Percentiles rank a stretch among this genome's conserved stretches.
These are phyloP conservation scores for Drosophila acutilabella DNA, from an alignment of 2,888 invertebrate species.

Conservation along the genomic window DNA sequence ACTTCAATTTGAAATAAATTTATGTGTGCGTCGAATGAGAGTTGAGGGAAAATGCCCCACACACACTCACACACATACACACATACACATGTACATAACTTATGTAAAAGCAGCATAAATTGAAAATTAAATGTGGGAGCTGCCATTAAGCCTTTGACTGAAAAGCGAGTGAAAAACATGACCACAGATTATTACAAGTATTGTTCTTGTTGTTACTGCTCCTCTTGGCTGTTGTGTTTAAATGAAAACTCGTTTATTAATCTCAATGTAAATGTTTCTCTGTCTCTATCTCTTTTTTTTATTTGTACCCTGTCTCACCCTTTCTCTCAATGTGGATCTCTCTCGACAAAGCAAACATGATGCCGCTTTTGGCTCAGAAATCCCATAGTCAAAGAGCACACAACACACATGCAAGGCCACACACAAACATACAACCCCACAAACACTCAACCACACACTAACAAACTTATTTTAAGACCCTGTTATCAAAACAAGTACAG, in stretches of 20 bases:
- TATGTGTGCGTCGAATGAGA: conserved; percentile 26
- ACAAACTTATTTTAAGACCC: not conserved
- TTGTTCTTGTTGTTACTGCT: conserved; percentile 14
- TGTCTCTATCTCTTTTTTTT: conserved; percentile 6
- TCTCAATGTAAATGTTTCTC: conserved; percentile 21
- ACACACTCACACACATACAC: not conserved
- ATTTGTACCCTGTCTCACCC: not conserved
- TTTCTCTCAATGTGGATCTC: conserved; percentile 6
- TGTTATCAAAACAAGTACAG: not conserved
- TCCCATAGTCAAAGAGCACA: conserved; percentile 34
- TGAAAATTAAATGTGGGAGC: conserved; percentile 60
- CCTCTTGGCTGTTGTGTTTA: conserved; percentile 26
- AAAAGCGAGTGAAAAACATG: conserved; percentile 28
- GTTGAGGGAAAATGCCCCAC: not conserved
- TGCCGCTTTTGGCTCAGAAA: conserved; percentile 18
- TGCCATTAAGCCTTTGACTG: conserved; percentile 44
- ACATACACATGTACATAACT: not conserved
- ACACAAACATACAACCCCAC: conserved; percentile 3
- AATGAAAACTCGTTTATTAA: conserved; percentile 62
- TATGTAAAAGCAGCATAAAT: conserved; percentile 50
- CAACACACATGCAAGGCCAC: conserved; percentile 18
- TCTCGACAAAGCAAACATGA: conserved; percentile 45
- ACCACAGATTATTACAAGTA: conserved; percentile 26
- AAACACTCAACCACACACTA: too few relatives aligned
- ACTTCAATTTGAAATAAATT: conserved; percentile 45